Base-by-base conservation (phyloP, 2,888 invertebrate species). In the Drosophila imparisetae region DNA sequence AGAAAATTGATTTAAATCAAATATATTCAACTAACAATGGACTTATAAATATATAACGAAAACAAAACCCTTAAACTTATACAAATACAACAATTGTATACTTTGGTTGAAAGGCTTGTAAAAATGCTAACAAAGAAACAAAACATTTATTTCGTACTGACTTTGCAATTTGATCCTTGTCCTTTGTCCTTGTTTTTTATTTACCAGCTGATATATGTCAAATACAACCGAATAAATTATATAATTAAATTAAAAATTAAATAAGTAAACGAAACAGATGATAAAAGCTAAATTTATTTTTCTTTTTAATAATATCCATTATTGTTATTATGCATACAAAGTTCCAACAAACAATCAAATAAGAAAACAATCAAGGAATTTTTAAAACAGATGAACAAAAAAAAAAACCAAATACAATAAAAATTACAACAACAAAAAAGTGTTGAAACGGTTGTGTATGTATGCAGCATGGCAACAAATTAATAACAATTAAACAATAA, bases 1-100 rank as follows among this genome's bases (percentile, higher is more conserved):
- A 92, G 92, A 91, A 92, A 90, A 87, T 83, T 77, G 75, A 87
- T 87, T 83, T 83, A 79, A 82, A 71, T 82, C 80, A 84, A 76
- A 70, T 81, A 86, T 81, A 82, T 84, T 80, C 80, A 84, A 84
- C 80, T 83, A 84, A 89, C 72, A 82, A 89, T 85, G 87, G 87
- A 89, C 89, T 89, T 86, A 87, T 76, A 83, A 69, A 71, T 72
- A 79, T 82, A 78, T 73, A 71, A 52, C 29, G 42, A 38, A 69
- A 72, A 42, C 66, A 67, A 60, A 62, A 60, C 61, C 52, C 59
- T 53, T 68, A 65, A 64, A 72, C 52, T 53, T 67, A 73, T 66
- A 66, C 64, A 42, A 65, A 52, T 48, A 62, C 15, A 63, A 29
- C 45, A 49, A 48, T 74, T 49, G 45, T 52, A 49, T 27, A 50